Evolutionary conservation across 2,888 invertebrate species (phyloP).

Genomic region (Morpho helenor): DNA sequence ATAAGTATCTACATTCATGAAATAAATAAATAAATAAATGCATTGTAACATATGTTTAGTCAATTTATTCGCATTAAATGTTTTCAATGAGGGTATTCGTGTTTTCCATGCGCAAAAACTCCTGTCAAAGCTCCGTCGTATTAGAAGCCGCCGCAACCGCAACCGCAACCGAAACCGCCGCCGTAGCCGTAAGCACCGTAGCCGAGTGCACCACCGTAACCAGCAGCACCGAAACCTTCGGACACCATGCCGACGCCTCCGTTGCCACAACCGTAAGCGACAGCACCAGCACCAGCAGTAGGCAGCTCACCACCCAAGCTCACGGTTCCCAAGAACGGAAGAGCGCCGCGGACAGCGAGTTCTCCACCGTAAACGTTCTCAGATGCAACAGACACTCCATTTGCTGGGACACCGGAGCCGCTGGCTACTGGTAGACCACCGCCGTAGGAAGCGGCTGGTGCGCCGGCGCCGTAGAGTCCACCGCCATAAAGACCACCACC

Average conservation of each 20-base stretch:
- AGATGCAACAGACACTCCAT: constrained; percentile 40
- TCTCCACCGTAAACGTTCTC: constrained; percentile 39
- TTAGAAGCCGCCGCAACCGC: constrained; percentile 11
- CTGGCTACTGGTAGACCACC: constrained; percentile 31
- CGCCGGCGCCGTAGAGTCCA: not conserved
- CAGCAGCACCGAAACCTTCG: constrained; percentile 17
- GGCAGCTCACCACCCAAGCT: constrained; percentile 28
- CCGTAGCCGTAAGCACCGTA: constrained; percentile 23
- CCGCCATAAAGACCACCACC: not conserved
- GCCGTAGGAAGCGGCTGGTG: constrained; percentile 23
- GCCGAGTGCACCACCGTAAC: constrained; percentile 28
- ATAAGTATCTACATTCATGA: too few species aligned
- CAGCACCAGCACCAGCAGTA: constrained; percentile 31
- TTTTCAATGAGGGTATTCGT: too few species aligned
- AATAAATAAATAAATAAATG: too few species aligned
- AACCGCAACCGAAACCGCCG: constrained; percentile 5
- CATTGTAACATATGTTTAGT: too few species aligned
- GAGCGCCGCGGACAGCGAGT: constrained; percentile 32
- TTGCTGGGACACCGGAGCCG: constrained; percentile 32
- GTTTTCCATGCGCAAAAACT: too few species aligned
- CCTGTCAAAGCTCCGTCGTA: too few species aligned
- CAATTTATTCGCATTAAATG: too few species aligned
- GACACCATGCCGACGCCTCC: constrained; percentile 27
- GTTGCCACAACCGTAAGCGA: constrained; percentile 31
- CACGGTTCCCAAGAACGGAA: constrained; percentile 19